Percentiles rank a stretch among this genome's conserved stretches.
Evolutionary conservation across 53 echinoderm and acorn worm species (phyloP).

Genomic region (Apostichopus leukothele): DNA sequence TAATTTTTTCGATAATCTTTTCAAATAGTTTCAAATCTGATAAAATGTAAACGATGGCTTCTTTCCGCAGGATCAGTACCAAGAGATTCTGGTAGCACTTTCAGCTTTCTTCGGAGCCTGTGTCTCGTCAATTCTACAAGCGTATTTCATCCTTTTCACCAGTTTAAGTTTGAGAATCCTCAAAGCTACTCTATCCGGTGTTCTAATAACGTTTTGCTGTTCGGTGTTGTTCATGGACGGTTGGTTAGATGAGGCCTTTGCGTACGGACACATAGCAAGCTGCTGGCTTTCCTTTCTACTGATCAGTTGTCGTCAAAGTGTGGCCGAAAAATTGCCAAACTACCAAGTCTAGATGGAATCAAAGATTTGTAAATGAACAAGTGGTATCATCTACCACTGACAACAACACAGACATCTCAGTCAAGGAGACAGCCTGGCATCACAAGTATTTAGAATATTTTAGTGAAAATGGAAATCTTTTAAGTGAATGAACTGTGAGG

Average conservation of each 20-base stretch:
- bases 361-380: too few relatives aligned
- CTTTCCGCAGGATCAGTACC: slow-evolving; percentile 54
- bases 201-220: slow-evolving; percentile 47
- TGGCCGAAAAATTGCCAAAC: slow-evolving; percentile 67
- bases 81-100: slow-evolving; percentile 5
- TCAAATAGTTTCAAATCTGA: not conserved
- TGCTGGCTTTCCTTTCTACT: slow-evolving; percentile 48
- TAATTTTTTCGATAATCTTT: not conserved
- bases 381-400: too few relatives aligned
- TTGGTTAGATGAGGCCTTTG: slow-evolving; percentile 61
- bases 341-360: slow-evolving; percentile 61
- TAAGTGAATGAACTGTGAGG: too few relatives aligned
- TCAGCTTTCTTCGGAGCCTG: slow-evolving; percentile 54
- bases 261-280: slow-evolving; percentile 52
- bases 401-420: too few relatives aligned
- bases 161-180: slow-evolving; percentile 50
- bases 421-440: too few relatives aligned
- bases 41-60: not conserved
- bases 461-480: too few relatives aligned
- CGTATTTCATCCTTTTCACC: slow-evolving; percentile 43
- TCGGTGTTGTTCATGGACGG: slow-evolving; percentile 61
- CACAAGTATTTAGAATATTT: too few relatives aligned
- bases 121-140: slow-evolving; percentile 54
- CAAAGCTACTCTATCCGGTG: slow-evolving; percentile 50
- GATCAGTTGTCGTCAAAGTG: slow-evolving; percentile 55